Evolutionary conservation across 2,888 invertebrate species (phyloP).

Genomic region (Tetheella fluctuosa): DNA sequence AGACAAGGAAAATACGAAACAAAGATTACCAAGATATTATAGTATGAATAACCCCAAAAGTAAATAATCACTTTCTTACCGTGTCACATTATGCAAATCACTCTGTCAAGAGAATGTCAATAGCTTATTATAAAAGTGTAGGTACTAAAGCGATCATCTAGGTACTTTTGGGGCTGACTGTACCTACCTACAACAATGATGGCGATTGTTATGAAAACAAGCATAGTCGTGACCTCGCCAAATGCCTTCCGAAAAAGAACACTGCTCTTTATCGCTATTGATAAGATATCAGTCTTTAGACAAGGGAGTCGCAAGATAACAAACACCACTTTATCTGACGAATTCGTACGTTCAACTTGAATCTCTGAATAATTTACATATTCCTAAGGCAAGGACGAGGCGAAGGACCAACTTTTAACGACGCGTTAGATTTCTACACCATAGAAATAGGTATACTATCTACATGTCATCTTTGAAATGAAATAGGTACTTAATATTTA

Average conservation of each 20-base stretch:
- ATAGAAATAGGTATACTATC: background rate
- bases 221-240: slow-evolving; percentile 46
- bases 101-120: no score
- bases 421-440: background rate
- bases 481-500: no score
- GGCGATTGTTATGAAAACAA: slow-evolving; percentile 45
- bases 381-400: slow-evolving; percentile 40
- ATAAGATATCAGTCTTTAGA: slow-evolving; percentile 67
- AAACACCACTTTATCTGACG: slow-evolving; percentile 56
- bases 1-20: background rate
- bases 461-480: no score
- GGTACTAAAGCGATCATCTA: no score
- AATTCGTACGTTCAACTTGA: slow-evolving; percentile 70
- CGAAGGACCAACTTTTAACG: slow-evolving; percentile 25
- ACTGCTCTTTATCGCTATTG: slow-evolving; percentile 49
- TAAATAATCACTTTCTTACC: no score
- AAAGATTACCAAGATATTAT: slow-evolving; percentile 20
- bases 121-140: no score
- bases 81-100: no score
- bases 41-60: no score
- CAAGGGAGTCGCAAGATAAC: slow-evolving; percentile 47
- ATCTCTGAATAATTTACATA: slow-evolving; percentile 57
- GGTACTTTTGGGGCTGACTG: no score
- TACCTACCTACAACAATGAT: slow-evolving; percentile 24
- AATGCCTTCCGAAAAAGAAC: slow-evolving; percentile 49